phyloP scores from a whole-genome alignment of 1,140 invertebrate species.

The Drosophila malerkotliana region DNA sequence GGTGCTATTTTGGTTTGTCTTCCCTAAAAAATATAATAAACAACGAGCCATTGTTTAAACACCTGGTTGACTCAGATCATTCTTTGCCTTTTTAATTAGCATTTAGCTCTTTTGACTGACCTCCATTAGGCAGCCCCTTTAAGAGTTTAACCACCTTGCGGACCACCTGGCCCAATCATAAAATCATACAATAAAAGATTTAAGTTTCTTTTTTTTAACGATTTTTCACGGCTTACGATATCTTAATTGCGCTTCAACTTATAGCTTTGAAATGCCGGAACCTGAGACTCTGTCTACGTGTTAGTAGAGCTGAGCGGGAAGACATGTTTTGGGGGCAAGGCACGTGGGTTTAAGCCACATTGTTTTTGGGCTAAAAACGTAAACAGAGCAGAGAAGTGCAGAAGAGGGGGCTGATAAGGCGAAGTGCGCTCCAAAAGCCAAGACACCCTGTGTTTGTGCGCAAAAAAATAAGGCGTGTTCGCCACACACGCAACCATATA shows the following conservation, averaged over 20 bases:
- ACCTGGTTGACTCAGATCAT: slow-evolving; percentile 46
- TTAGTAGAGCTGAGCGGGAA: not conserved
- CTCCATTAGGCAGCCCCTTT: slow-evolving; percentile 13
- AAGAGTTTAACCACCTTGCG: slow-evolving; percentile 42
- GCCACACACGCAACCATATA: slow-evolving; percentile 12
- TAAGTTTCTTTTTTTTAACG: slow-evolving; percentile 11
- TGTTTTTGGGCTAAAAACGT: not conserved
- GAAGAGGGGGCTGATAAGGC: slow-evolving; percentile 18
- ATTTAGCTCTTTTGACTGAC: slow-evolving; percentile 16
- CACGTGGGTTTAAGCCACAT: slow-evolving; percentile 14
- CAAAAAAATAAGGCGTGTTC: slow-evolving; percentile 66
- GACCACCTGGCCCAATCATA: not conserved
- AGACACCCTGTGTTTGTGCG: slow-evolving; percentile 46
- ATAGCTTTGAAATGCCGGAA: slow-evolving; percentile 35
- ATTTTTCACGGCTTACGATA: slow-evolving; percentile 29
- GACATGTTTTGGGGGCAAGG: not conserved
- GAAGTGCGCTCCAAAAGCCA: not conserved
- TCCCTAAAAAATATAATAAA: slow-evolving; percentile 17
- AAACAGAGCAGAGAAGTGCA: slow-evolving; percentile 10
- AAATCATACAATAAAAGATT: not conserved
- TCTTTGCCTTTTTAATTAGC: slow-evolving; percentile 14
- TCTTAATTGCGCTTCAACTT: slow-evolving; percentile 25
- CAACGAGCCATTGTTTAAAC: slow-evolving; percentile 20
- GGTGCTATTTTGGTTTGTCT: slow-evolving; percentile 39
- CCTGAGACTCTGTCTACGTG: slow-evolving; percentile 10